Evolutionary conservation across 2,888 invertebrate species (phyloP), one percentile per base, ranked within the genome.

Genomic region (Argyra leucocephala): DNA sequence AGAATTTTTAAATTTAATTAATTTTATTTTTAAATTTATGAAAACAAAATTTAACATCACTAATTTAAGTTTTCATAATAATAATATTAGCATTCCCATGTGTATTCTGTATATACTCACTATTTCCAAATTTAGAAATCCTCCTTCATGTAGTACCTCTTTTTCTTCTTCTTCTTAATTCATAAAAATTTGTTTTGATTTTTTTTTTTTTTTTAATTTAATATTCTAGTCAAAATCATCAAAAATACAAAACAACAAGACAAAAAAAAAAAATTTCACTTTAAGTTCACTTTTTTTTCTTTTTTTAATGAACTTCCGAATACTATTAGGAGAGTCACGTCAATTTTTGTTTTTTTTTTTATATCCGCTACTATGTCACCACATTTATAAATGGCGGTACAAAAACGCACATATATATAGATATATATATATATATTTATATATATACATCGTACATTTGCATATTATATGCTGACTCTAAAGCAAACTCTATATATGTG

Each of bases 241-340:
- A 48, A 26, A 26, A 26, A 26, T 6, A 26, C 4, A 26, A 37
- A 37, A 37, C 5, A 37, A 48, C 12, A 48, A 48, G 18, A 48
- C 18, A 48, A 18, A 48, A 48, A 48, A 48, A 48, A 5, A 6
- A 4, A 48, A 12, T 48, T 48, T 48, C 48, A 18, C 48, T 48
- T 48, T 48, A 48, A 31, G 4, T 31, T 31, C 9, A 6, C 9
- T 31, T 48, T 12, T 18, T 48, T 48, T 18, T 48, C 18, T 48
- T 48, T 15, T 48, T 15, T 48, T 48, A 48, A 48, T 48, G 48
- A 48, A 48, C 48, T 48, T 48, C 48, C 48, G 48, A 48, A 48
- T 48, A n/a, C 48, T 18, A 48, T 48, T 48, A 48, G n/a, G n/a
- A n/a, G 12, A 48, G 48, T 48, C 48, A 48, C 48, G 48, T 48